Evolutionary conservation across 2,888 invertebrate genomes (phyloP), one percentile per base, ranked within the genome.

Genomic region (Drosophila buzzatii): DNA sequence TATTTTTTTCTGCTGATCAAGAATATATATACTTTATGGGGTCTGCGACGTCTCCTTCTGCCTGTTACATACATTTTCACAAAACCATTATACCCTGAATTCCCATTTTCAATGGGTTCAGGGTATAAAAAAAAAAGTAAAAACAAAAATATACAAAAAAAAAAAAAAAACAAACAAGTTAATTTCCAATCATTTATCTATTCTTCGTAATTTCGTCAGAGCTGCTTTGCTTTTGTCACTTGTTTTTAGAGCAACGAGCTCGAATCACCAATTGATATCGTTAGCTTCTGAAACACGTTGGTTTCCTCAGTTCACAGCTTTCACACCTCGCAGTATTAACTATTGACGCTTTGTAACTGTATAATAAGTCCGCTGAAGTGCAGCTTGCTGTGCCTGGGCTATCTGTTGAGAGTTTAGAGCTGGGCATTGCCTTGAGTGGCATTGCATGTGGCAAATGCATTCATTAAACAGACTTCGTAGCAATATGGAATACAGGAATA

Each of bases 371-470:
- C 16, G 16, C 1, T 37, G 39, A 27, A 53, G 39, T 16, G 14
- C 14, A 2, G 37, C 9, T 16, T 14, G 37, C 37, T 39, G 37
- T 37, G 37, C 37, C 37, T 37, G 14, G 18, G 16, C 18, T 39
- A n/a, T 39, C 8, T 33, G 9, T 8, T 3, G 20, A 62, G 6
- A 39, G 20, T 20, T 33, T 10, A 8, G 31, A 33, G 18, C 47
- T 61, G 18, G 67, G 31, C 37, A 65, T 53, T 66, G 66, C 37
- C 68, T 51, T 31, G 27, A 69, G 49, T 49, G 27, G 37, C 69
- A 67, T 63, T 76, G 76, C 77, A 76, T 74, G 73, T 23, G 18
- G 52, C 41, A 68, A 59, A 45, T 59, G 75, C 61, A 75, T 68
- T 73, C 58, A 74, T 74, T 55, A 68, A 59, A 58, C 41, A 49